Base-by-base conservation (phyloP, 1,140 invertebrate genomes). In the Hyposmocoma kahamanoa region DNA sequence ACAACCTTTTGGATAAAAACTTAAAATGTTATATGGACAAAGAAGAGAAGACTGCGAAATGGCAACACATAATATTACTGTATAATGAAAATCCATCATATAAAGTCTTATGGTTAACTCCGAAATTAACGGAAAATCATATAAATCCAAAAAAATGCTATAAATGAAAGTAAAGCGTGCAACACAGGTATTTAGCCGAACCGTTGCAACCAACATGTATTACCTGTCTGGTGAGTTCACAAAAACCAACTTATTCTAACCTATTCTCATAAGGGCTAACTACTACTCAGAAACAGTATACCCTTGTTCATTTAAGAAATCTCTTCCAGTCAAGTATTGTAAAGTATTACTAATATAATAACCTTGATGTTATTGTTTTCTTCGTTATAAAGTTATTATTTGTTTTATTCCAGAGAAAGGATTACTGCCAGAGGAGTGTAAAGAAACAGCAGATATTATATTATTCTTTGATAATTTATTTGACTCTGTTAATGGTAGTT, bases 1-100 rank as follows among this genome's bases (percentile, higher is more conserved):
- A 78, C 50, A 74, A 72, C 56, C 54, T 76, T 22, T 32, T 71
- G n/a, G n/a, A 67, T 39, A 6, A 67, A 76, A 52, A 32, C 70
- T n/a, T n/a, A 44, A 47, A 56, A 47, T 67, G 28, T n/a, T n/a
- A n/a, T n/a, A n/a, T n/a, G n/a, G n/a, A n/a, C n/a, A n/a, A n/a
- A n/a, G n/a, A n/a, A n/a, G n/a, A n/a, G n/a, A 51, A 42, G 34
- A 47, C 38, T n/a, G 63, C 61, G 22, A 59, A 62, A 50, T 67
- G 65, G 62, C 22, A 47, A 1, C 47, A 62, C 18, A 46, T 58
- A 24, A 13, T 13, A 8, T 3, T 8, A 15, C 15, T 60, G 11
- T 51, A 50, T 36, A 0, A 52, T 11, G n/a, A 43, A 22, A 42
- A 51, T 36, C 49, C 50, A 1, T 28, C 18, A 1, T 53, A 62